These are phyloP conservation scores for Sarotherodon lohbergeri DNA, from an alignment of 2,113 vertebrate genomes.

Conservation along the genomic window DNA sequence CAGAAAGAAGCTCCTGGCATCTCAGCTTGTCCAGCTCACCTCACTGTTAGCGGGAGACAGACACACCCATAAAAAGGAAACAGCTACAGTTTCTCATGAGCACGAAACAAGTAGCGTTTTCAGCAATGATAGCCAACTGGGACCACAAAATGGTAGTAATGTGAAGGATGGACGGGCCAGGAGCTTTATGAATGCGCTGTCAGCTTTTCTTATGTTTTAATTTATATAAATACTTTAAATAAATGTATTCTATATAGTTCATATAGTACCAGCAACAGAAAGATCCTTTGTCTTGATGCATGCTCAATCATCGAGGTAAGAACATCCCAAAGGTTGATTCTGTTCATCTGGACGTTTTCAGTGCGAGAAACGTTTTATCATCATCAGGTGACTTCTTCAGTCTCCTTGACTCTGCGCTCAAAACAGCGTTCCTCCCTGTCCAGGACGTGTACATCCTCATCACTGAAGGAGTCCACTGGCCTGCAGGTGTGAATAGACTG, in stretches of 20 bases:
- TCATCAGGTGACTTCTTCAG: background rate
- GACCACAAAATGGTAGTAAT: background rate
- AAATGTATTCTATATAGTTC: accelerated
- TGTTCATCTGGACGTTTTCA: background rate
- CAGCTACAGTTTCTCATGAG: background rate
- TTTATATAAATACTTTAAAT: background rate
- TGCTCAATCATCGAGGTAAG: background rate
- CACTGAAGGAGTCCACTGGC: background rate
- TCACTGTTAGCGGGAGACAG: background rate
- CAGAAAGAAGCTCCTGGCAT: background rate
- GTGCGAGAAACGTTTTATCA: background rate
- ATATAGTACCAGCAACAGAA: background rate
- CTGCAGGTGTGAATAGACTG: background rate
- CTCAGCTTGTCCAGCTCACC: background rate
- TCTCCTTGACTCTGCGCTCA: background rate
- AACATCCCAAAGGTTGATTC: background rate
- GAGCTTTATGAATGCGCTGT: background rate
- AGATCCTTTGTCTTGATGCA: background rate
- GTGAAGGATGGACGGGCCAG: background rate
- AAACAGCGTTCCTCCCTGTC: background rate
- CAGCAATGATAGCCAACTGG: background rate
- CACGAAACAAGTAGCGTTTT: background rate
- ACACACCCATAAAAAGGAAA: background rate
- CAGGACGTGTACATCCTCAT: background rate
- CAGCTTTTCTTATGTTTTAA: background rate